A percentile compares a stretch with the other conserved stretches of the same genome.
These are phyloP conservation scores for Ailurus styani DNA, from an alignment of 2,113 vertebrate genomes.

Conservation along the genomic window DNA sequence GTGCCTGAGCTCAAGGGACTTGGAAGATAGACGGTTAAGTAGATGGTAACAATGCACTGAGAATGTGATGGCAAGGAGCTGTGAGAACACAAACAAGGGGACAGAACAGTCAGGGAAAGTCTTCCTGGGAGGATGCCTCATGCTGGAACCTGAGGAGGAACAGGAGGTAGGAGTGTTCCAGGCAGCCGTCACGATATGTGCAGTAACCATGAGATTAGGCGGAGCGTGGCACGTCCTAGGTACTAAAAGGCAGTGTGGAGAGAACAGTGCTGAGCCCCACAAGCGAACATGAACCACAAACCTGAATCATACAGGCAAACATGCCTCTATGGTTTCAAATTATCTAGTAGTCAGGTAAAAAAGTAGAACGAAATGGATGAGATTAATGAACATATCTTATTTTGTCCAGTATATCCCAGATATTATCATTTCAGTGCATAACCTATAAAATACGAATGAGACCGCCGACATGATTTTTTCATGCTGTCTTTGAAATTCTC, in stretches of 20 bases:
- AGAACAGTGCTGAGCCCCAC: background rate
- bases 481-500: background rate
- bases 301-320: background rate
- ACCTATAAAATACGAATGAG: background rate
- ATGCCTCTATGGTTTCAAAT: background rate
- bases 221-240: too few relatives aligned
- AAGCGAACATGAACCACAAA: background rate
- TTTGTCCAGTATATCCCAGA: background rate
- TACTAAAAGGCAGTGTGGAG: background rate
- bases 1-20: background rate
- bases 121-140: background rate
- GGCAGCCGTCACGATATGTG: too few relatives aligned
- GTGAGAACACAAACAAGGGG: background rate
- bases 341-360: background rate
- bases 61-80: background rate
- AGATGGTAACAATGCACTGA: background rate
- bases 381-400: background rate
- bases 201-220: background rate
- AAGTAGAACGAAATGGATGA: background rate
- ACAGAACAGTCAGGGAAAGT: too few relatives aligned
- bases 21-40: background rate
- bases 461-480: background rate
- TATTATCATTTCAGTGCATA: background rate
- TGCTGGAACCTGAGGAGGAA: background rate
- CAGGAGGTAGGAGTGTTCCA: background rate